Evolutionary conservation across 1,140 invertebrate species (phyloP), one percentile per base, ranked within the genome.

Genomic region (Berghia stephanieae): DNA sequence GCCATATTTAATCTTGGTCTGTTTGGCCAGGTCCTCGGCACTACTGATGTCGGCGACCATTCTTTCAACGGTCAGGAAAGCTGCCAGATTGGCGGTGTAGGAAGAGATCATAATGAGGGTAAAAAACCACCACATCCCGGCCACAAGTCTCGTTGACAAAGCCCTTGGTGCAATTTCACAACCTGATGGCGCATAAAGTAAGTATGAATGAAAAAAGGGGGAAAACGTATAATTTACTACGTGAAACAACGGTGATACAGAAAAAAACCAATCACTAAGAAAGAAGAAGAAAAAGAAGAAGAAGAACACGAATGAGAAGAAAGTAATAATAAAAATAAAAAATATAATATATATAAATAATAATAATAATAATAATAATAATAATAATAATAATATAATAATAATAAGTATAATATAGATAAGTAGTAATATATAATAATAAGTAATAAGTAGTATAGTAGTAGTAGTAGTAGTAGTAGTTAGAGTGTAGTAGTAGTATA

Each of bases 91-190:
- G 60, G 98, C 97, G 24, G 98, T 99, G 90, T 99, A 99, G 18
- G 97, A 99, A 49, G 97, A 98, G 78, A 99, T 97, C 76, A 99
- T 92, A 85, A 99, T 99, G 31, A 99, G 92, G 0, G 97, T 98
- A 89, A 99, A 99, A 90, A 99, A 99, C 97, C 98, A 99, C 98
- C 98, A 99, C 0, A 97, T 96, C 67, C 95, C 95, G 3, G 96
- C 96, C 0, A 98, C 96, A 83, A 99, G 96, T 42, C 98, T 92
- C 3, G 97, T 97, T 0, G 96, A 96, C 75, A 97, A 92, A 2
- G 96, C 88, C 40, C 84, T 77, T 0, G 89, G 89, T 27, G 87
- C 86, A 2, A 90, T 85, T 44, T 90, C 89, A 74, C 86, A 89
- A 60, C 88, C 89, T 89, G 66, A 0, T n/a, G n/a, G n/a, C n/a